Evolutionary conservation across 1,140 invertebrate genomes (phyloP).

Genomic region (Plectrocnemia conspersa): DNA sequence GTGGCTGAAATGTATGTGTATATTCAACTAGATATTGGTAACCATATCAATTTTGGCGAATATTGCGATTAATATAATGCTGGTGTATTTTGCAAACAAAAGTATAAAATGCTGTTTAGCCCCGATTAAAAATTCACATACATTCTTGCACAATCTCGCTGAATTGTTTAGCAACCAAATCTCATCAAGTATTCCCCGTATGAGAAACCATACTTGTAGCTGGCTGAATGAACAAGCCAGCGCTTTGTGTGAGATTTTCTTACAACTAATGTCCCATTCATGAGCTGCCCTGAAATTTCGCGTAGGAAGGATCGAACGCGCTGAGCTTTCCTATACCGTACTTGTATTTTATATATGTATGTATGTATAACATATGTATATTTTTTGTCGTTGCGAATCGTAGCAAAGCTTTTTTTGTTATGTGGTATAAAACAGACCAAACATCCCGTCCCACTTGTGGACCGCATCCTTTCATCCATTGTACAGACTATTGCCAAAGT

Average conservation of each 20-base stretch:
- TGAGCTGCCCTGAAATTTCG: neutral
- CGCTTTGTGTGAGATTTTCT: constrained; percentile 1
- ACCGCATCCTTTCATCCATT: constrained; percentile 17
- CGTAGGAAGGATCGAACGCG: neutral
- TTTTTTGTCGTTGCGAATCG: neutral
- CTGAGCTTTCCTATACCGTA: neutral
- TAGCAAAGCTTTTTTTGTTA: neutral
- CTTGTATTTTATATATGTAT: neutral
- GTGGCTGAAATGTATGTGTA: constrained; percentile 18
- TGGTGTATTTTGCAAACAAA: too few species aligned
- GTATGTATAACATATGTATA: neutral
- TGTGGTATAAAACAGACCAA: constrained; percentile 18
- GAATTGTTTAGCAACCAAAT: neutral
- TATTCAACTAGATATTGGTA: constrained; percentile 20
- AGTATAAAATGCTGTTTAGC: too few species aligned
- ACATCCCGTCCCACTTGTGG: constrained; percentile 4
- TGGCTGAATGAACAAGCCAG: neutral
- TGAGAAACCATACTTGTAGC: neutral
- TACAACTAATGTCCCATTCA: neutral
- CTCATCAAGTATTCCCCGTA: neutral
- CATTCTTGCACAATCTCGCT: neutral
- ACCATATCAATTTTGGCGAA: neutral
- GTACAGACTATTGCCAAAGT: constrained; percentile 22
- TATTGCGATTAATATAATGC: too few species aligned
- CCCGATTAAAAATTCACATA: too few species aligned